Base-by-base conservation (phyloP, 37 sponge, comb jelly and placozoan genomes). In the Axinella damicornis region DNA sequence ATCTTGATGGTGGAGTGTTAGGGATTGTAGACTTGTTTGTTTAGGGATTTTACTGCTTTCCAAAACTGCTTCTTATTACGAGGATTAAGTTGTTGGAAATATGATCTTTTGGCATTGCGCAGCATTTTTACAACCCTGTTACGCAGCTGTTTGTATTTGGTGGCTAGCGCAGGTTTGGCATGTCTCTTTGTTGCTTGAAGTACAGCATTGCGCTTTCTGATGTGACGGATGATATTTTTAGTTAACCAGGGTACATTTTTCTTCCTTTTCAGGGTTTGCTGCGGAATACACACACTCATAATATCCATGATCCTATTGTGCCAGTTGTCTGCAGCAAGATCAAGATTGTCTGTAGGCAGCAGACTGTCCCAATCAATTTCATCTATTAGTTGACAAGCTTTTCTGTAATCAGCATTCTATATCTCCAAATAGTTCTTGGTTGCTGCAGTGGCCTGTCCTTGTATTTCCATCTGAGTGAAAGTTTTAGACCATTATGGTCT, bases 11-110 rank as follows among this genome's bases (percentile, higher is more conserved):
- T 16, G 25, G 14, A 65, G 30, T 16, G n/a, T 24, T 22, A n/a
- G n/a, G n/a, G n/a, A n/a, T n/a, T n/a, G n/a, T n/a, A n/a, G n/a
- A n/a, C n/a, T 22, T 22, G n/a, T 22, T 65, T 65, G 22, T 24
- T 65, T 19, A 65, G 67, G 22, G 14, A 24, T 65, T 65, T 65
- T 14, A 65, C 30, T n/a, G 67, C 30, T 22, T 65, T 65, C 67
- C 67, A 65, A 24, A 65, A 65, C 25, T 22, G 19, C 18, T 56
- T 56, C 18, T 56, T 56, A 18, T 56, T 18, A 56, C 15, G 18
- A 19, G 57, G 18, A 15, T 18, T 56, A 18, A 56, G 57, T 56
- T 18, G 17, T 18, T 56, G 15, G 15, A 56, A 18, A 18, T 56
- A 56, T 56, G 15, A 19, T 18, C 18, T 15, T 56, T 56, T 56